Base-by-base conservation (phyloP, 2,113 vertebrate species). In the Craseonycteris thonglongyai region DNA sequence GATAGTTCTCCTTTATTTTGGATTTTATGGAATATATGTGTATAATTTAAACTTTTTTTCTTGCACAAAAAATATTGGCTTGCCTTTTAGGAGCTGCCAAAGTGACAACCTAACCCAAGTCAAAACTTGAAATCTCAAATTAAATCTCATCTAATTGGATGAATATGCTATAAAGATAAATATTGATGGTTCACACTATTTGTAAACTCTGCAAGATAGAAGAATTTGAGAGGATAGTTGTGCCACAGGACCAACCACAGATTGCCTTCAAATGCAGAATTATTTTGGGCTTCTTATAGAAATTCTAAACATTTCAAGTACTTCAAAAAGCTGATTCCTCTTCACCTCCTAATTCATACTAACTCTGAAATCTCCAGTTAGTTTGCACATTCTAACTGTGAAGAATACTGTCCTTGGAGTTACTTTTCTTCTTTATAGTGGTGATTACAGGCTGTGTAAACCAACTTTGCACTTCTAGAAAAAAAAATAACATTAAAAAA, bases 221-320 rank as follows among this genome's bases (percentile, higher is more conserved):
- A 75, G 16, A 89, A 69, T 83, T 14, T 65, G 24, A 66, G 54
- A 49, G 30, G 35, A 71, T 75, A 56, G 40, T 10, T 76, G 0
- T 40, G 33, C 6, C 21, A 69, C 1, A 24, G 40, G 1, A 78
- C 6, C 2, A 0, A 72, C 2, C 3, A 47, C 2, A 71, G 10
- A 79, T 71, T 61, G 38, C 3, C 7, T 26, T 72, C 15, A 85
- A 61, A 72, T 42, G 45, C 5, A 58, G 8, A 59, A 65, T 93
- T 78, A 19, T 65, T 38, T 21, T 24, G 2, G 42, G 1, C 13
- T 83, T 68, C 7, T 90, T 76, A 51, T 6, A 66, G 9, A 87
- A 88, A 93, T 80, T 90, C 21, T 85, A 26, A 93, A 75, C 0
- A 54, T 93, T 83, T 90, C 7, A 90, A 75, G 21, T 76, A 30